Percentiles rank a stretch among this genome's conserved stretches.
Evolutionary conservation across 2,797 vertebrate species (phyloP).

Genomic region (Sebastiscus albofasciatus): DNA sequence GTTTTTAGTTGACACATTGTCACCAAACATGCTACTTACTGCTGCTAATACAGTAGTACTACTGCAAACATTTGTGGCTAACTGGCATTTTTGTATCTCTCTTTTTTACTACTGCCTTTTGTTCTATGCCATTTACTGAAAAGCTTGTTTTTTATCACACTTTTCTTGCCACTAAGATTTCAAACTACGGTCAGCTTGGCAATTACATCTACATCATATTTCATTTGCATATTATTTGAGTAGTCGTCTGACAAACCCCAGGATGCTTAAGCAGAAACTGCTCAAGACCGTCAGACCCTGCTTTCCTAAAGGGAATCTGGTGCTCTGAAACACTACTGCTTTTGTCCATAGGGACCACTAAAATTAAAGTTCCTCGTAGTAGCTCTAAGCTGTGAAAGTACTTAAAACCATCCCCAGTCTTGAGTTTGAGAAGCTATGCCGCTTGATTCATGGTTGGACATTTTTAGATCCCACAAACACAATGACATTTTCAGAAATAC

Average conservation of each 20-base stretch:
- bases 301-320: too few relatives aligned
- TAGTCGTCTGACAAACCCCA: not conserved
- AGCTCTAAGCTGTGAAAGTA: not conserved
- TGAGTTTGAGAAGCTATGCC: not conserved
- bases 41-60: not conserved
- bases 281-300: not conserved
- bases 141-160: not conserved
- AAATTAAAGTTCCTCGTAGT: not conserved
- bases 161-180: not conserved
- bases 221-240: not conserved
- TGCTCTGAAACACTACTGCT: not conserved
- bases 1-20: not conserved
- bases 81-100: too few relatives aligned
- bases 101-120: not conserved
- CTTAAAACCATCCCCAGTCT: not conserved
- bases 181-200: not conserved
- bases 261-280: not conserved
- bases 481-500: not conserved
- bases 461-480: slow-evolving; percentile 1
- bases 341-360: not conserved
- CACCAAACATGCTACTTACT: not conserved
- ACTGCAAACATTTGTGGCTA: not conserved
- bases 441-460: not conserved
- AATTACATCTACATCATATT: not conserved
- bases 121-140: not conserved